Evolutionary conservation across 1,140 invertebrate genomes (phyloP).

Genomic region (Pogonognathellus flavescens): DNA sequence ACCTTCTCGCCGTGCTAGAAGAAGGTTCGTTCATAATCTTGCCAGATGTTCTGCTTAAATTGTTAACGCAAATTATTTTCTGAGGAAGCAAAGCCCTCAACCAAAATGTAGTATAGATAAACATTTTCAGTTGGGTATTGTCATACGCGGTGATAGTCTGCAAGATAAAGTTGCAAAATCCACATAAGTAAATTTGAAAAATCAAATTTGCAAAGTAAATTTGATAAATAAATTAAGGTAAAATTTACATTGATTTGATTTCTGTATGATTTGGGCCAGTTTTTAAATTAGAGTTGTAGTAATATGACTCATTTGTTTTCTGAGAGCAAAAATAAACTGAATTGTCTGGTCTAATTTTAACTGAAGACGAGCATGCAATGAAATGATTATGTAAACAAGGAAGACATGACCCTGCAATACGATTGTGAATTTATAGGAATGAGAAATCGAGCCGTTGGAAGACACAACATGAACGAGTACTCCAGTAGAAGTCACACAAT

Average conservation of each 20-base stretch:
- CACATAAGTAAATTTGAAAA: no score
- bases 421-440: constrained; percentile 75
- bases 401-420: background rate
- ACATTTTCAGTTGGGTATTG: no score
- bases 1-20: constrained; percentile 92
- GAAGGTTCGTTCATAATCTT: constrained; percentile 79
- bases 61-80: background rate
- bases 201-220: no score
- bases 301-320: no score
- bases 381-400: background rate
- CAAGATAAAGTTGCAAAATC: no score
- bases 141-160: no score
- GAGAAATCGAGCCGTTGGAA: constrained; percentile 85
- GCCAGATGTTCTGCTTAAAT: background rate
- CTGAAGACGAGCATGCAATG: background rate
- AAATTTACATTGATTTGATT: no score
- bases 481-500: constrained; percentile 96
- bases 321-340: background rate
- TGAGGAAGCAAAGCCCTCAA: no score
- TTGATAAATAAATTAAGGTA: no score
- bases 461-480: constrained; percentile 96
- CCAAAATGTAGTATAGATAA: no score
- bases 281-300: no score
- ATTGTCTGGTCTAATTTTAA: background rate
- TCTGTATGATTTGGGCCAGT: no score